Evolutionary conservation across 2,113 vertebrate species (phyloP).

Genomic region (Pholis gunnellus): DNA sequence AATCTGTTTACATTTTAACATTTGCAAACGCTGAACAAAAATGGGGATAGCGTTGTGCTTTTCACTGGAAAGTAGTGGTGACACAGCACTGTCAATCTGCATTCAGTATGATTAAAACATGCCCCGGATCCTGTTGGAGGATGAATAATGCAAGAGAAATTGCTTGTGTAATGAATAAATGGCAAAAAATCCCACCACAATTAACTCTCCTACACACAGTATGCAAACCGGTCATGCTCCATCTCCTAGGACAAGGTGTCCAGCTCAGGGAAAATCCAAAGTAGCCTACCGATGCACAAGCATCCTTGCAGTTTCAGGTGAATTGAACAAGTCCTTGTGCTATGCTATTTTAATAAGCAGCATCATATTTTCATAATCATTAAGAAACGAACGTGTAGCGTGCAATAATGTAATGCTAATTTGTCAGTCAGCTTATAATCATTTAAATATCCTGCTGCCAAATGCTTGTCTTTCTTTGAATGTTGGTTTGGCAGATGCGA

Average conservation of each 20-base stretch:
- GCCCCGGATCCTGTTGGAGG: conserved; percentile 68
- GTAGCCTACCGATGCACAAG: conserved; percentile 34
- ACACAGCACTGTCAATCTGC: conserved; percentile 76
- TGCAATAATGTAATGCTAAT: not conserved
- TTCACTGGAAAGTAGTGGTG: conserved; percentile 71
- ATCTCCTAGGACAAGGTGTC: conserved; percentile 64
- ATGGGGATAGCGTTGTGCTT: conserved; percentile 58
- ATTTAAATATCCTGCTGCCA: not conserved
- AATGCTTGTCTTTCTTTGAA: conserved; percentile 12
- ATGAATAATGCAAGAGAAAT: conserved; percentile 77
- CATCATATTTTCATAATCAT: conserved; percentile 21
- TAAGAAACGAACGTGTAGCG: not conserved
- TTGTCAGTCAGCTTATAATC: not conserved
- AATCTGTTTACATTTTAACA: conserved; percentile 74
- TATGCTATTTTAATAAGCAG: conserved; percentile 1
- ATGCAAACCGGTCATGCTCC: conserved; percentile 69
- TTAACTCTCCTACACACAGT: conserved; percentile 71
- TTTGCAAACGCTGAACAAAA: conserved; percentile 63
- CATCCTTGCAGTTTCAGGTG: conserved; percentile 17
- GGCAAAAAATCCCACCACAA: conserved; percentile 78
- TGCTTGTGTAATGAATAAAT: conserved; percentile 80
- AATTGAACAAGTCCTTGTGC: conserved; percentile 6
- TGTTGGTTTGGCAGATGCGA: conserved; percentile 6
- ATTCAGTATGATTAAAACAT: conserved; percentile 79
- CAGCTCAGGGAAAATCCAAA: conserved; percentile 58